Conservation (phyloP, 1,140 invertebrate genomes). For the Bombus balteatus region DNA sequence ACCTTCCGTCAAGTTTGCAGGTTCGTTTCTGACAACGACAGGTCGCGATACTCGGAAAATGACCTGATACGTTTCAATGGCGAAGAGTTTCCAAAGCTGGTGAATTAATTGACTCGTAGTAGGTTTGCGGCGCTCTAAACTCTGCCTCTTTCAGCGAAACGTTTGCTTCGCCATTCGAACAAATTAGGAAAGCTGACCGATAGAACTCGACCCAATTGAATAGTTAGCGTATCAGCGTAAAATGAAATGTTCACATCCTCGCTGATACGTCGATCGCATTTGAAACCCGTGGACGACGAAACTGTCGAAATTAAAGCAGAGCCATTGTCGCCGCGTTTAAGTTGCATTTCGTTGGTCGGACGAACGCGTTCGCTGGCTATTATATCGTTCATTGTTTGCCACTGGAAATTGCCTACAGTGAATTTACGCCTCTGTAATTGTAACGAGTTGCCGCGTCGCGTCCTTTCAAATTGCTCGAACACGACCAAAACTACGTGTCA, state of each 20-base stretch:
- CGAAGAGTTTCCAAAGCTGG: slow-evolving; percentile 47
- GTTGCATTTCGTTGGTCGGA: not conserved
- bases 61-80: slow-evolving; percentile 39
- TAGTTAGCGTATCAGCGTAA: slow-evolving; percentile 27
- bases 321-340: not conserved
- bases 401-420: not conserved
- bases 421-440: slow-evolving; percentile 39
- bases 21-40: not conserved
- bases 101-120: slow-evolving; percentile 56
- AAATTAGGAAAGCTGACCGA: slow-evolving; percentile 54
- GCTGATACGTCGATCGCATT: too few species aligned
- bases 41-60: not conserved
- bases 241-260: slow-evolving; percentile 49
- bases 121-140: not conserved
- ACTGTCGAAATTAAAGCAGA: too few species aligned
- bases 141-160: slow-evolving; percentile 13
- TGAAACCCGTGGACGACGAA: not conserved
- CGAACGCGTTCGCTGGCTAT: not conserved
- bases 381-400: not conserved
- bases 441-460: not conserved
- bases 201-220: slow-evolving; percentile 56
- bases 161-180: slow-evolving; percentile 46
- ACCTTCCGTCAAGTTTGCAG: not conserved
- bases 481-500: too few species aligned
- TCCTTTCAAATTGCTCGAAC: not conserved